Base-by-base conservation (phyloP, 2,113 vertebrate species). In the Butorides virescens region DNA sequence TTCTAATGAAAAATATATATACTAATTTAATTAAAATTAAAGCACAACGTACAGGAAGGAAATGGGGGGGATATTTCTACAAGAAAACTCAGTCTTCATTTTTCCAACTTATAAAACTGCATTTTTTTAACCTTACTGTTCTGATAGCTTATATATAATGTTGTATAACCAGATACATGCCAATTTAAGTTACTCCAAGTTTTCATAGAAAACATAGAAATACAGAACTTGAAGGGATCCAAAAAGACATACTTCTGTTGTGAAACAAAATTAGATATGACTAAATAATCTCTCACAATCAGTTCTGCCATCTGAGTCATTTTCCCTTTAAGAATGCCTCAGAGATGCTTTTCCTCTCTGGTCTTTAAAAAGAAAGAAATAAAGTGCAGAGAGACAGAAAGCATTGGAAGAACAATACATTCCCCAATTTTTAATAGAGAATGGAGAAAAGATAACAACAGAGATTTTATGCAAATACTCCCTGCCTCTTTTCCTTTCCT, bases 241-340 rank as follows among this genome's bases (percentile, higher is more conserved):
- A 89, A 62, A 88, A 53, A 77, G 37, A 36, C 26, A 81, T 26
- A 66, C 18, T 80, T 73, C 59, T 86, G n/a, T 70, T 93, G 79
- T 15, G 5, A 92, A 47, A 86, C 47, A 92, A 49, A 95, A 93
- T 92, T 92, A 92, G 79, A 80, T 67, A 62, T 37, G 15, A 70
- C 79, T 66, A 74, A 88, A 88, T 88, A 92, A 62, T 66, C 7
- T 91, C 7, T 67, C 59, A 53, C n/a, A 70, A 88, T 80, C 27
- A 80, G 25, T 73, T 83, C 47, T 83, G 21, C 26, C 67, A 77
- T 77, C 86, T 93, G 91, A 93, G 63, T 88, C 4, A 92, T 93
- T 95, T 90, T 80, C 66, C 30, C 42, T 92, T 88, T 77, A 80
- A 92, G 58, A 70, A 70, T 62, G 17, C 20, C 42, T 92, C n/a